A percentile compares a stretch with the other conserved stretches of the same genome.
These are phyloP conservation scores for Protophormia terraenovae DNA, from an alignment of 2,888 invertebrate genomes.

Conservation along the genomic window DNA sequence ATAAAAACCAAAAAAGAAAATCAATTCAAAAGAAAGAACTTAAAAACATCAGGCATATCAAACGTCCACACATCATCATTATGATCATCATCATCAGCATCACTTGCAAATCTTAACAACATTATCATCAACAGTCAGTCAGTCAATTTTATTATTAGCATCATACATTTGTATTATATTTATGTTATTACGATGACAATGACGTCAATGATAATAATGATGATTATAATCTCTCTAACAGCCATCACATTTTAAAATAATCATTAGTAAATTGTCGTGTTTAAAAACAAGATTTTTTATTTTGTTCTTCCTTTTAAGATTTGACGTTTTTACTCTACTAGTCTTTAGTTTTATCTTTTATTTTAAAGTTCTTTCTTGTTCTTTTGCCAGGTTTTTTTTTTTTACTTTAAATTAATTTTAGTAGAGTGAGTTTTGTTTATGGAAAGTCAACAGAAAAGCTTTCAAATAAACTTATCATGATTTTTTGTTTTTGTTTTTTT, in stretches of 20 bases:
- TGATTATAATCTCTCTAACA: conserved; percentile 37
- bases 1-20: neutral
- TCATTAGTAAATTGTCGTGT: conserved; percentile 46
- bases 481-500: conserved; percentile 13
- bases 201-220: neutral
- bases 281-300: conserved; percentile 30
- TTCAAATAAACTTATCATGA: conserved; percentile 40
- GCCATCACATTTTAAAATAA: conserved; percentile 45
- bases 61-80: neutral
- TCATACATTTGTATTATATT: neutral
- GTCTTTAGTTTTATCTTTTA: neutral
- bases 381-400: neutral
- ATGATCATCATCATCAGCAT: neutral
- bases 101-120: conserved; percentile 12
- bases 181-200: conserved; percentile 2
- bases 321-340: neutral
- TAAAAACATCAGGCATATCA: no score
- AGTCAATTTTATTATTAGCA: neutral
- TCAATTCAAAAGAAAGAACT: no score
- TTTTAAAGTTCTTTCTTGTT: neutral
- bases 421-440: conserved; percentile 28
- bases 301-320: neutral
- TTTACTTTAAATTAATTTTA: neutral
- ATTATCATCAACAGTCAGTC: neutral
- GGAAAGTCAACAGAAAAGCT: conserved; percentile 22